Evolutionary conservation across 2,113 vertebrate species (phyloP).

Genomic region (Petrocephalus zakoni): DNA sequence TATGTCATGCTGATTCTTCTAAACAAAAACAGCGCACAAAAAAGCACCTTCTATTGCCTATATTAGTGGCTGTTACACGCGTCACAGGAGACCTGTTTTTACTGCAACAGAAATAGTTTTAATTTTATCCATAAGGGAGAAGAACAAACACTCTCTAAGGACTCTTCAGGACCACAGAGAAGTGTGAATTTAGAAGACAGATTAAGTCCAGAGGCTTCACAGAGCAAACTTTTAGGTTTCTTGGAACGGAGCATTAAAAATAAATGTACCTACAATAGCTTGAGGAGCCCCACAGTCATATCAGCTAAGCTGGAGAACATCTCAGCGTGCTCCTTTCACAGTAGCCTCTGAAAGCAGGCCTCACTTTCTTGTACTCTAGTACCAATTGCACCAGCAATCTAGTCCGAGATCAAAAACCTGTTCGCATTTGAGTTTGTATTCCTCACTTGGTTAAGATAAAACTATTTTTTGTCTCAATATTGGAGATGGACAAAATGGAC

Average conservation of each 20-base stretch:
- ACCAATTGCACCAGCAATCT: background rate
- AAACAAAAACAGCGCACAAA: background rate
- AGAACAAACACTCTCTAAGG: conserved; percentile 14
- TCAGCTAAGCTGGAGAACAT: background rate
- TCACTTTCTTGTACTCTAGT: background rate
- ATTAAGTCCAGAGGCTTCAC: background rate
- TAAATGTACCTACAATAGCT: background rate
- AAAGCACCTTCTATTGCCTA: background rate
- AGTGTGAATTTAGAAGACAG: conserved; percentile 1
- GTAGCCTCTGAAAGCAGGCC: conserved; percentile 24
- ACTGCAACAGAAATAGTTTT: background rate
- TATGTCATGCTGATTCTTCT: background rate
- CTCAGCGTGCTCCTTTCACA: background rate
- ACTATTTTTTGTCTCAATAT: background rate
- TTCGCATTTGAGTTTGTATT: background rate
- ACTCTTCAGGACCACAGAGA: conserved; percentile 17
- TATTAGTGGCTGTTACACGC: background rate
- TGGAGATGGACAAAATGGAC: background rate
- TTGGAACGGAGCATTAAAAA: background rate
- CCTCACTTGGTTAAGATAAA: background rate
- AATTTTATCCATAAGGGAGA: background rate
- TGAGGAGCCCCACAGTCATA: background rate
- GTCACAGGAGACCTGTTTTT: background rate
- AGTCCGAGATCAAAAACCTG: background rate
- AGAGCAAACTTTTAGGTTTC: background rate